Evolutionary conservation across 1,140 invertebrate species (phyloP).

Genomic region (Drosophila mayri): DNA sequence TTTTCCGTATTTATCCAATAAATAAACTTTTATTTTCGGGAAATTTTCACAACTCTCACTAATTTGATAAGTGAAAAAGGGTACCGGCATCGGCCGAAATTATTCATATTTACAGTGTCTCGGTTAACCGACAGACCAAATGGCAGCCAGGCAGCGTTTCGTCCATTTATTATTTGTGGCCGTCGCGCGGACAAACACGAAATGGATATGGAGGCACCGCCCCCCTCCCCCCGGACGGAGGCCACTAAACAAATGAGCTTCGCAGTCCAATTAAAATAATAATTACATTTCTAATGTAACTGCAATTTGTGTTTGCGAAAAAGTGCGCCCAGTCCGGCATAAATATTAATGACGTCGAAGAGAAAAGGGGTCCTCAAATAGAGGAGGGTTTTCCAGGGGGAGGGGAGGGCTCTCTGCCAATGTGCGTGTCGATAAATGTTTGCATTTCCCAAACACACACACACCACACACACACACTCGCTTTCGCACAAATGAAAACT

Average conservation of each 20-base stretch:
- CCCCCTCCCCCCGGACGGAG: background rate
- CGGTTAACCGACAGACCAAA: constrained; percentile 70
- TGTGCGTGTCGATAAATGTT: constrained; percentile 80
- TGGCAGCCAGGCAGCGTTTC: constrained; percentile 50
- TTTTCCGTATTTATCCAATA: background rate
- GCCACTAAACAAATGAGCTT: constrained; percentile 64
- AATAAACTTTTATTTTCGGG: background rate
- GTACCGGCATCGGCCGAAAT: constrained; percentile 30
- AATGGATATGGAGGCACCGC: constrained; percentile 3
- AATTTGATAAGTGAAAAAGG: constrained; percentile 42
- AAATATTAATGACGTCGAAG: constrained; percentile 79
- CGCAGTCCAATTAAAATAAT: constrained; percentile 82
- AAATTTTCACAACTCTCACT: constrained; percentile 3
- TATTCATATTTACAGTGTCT: constrained; percentile 76
- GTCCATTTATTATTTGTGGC: constrained; percentile 78
- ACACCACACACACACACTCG: background rate
- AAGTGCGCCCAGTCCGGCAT: constrained; percentile 59
- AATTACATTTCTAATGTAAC: constrained; percentile 84
- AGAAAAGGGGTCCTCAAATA: constrained; percentile 24
- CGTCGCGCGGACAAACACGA: constrained; percentile 25
- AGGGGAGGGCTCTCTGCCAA: constrained; percentile 42
- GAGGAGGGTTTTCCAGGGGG: constrained; percentile 2
- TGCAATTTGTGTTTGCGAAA: constrained; percentile 67
- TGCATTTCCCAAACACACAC: constrained; percentile 64
- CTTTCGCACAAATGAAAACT: constrained; percentile 30